These are phyloP conservation scores for Terrapene triunguis DNA, from an alignment of 2,113 vertebrate genomes.

Conservation along the genomic window DNA sequence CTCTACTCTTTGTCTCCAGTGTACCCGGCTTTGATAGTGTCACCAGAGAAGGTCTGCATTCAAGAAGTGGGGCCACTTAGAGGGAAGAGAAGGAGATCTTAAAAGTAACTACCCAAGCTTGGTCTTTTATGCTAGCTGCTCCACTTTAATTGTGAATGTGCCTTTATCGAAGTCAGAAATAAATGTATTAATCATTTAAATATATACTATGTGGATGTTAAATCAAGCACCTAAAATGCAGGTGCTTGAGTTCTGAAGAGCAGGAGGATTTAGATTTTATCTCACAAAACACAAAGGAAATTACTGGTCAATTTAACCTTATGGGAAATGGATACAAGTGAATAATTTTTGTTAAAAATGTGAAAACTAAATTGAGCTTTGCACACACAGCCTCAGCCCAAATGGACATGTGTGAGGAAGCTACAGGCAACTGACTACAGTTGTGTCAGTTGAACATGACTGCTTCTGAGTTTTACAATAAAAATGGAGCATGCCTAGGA, in stretches of 20 bases:
- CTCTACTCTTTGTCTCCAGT: not conserved
- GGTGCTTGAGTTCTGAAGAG: not conserved
- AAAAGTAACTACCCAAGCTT: not conserved
- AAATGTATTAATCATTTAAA: not conserved
- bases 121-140: not conserved
- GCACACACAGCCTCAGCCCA: rapidly evolving
- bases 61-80: not conserved
- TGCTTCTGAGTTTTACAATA: not conserved
- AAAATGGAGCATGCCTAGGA: rapidly evolving
- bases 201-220: not conserved
- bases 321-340: not conserved
- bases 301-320: not conserved
- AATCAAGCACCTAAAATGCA: rapidly evolving
- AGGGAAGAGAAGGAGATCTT: not conserved
- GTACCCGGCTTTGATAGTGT: not conserved
- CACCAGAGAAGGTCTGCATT: not conserved
- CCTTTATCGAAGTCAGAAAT: not conserved
- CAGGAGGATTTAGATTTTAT: not conserved
- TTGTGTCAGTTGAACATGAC: rapidly evolving
- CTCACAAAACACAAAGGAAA: not conserved
- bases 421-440: not conserved
- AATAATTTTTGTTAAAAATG: not conserved
- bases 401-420: not conserved
- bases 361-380: not conserved
- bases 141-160: not conserved